Conservation (phyloP, 2,113 vertebrate genomes). For the Xerus inauris region DNA sequence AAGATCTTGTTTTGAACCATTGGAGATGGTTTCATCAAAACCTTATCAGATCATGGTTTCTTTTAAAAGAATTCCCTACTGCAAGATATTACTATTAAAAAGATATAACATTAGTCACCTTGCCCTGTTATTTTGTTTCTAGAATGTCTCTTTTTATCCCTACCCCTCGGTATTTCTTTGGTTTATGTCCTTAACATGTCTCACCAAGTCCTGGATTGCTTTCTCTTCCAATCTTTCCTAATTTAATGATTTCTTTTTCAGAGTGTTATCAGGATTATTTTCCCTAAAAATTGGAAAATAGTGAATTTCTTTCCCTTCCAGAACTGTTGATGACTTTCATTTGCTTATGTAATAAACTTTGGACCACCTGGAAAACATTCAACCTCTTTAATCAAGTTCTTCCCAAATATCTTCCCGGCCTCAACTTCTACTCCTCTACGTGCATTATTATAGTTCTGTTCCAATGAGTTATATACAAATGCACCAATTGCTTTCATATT, state of each 20-base stretch:
- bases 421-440: background rate
- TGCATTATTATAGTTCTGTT: background rate
- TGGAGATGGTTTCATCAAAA: constrained; percentile 56
- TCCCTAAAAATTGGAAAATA: background rate
- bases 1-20: constrained; percentile 70
- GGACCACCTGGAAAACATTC: background rate
- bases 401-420: background rate
- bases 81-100: background rate
- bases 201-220: background rate
- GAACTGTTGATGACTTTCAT: background rate
- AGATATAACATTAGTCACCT: background rate
- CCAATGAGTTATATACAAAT: background rate
- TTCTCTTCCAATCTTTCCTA: background rate
- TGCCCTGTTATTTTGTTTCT: constrained; percentile 41
- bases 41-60: constrained; percentile 53
- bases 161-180: background rate
- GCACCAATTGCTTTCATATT: background rate
- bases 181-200: background rate
- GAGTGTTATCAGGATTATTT: background rate
- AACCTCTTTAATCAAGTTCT: background rate
- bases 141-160: background rate
- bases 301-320: background rate
- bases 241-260: constrained; percentile 41
- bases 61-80: background rate
- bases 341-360: constrained; percentile 18